Evolutionary conservation across 2,888 invertebrate genomes (phyloP), one percentile per base, ranked within the genome.

Genomic region (Diarsia dahlii): DNA sequence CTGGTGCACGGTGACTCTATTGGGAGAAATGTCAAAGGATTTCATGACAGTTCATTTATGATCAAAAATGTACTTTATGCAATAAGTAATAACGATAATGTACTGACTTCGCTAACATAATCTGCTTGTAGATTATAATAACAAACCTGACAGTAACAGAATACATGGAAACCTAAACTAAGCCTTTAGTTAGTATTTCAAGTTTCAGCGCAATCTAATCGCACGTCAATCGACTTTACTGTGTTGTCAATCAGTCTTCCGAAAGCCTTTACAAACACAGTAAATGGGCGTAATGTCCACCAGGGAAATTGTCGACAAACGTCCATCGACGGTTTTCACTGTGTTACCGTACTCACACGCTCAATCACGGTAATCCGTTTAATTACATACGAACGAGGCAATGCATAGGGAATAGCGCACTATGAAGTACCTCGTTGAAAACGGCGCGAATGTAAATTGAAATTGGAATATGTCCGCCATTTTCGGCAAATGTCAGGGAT

Each of bases 391-490:
- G 69, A 71, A 80, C 63, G 65, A 68, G 39, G 60, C 71, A 80
- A 74, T 76, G 80, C 67, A 66, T 60, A 39, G 69, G 18, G 71
- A 82, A 84, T 71, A 71, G 54, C 54, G 63, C 20, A 52, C 58
- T 63, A 58, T 48, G 54, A 69, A 71, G 68, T 67, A 71, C 74
- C 54, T 69, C 65, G 84, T 69, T 58, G 58, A 71, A 83, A 76
- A 71, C 66, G 68, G 76, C 54, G 68, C 63, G 73, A 76, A 74
- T 74, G 84, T 71, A 80, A 84, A 84, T 80, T 84, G 76, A 84
- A 83, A 83, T 76, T 80, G 80, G 84, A 84, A 82, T 78, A 74
- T 71, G 80, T 67, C 74, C 71, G 71, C 69, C 76, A 56, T 72
- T 80, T 83, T 84, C 71, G 69, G 71, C 63, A 74, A 82, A 80